phyloP scores from a whole-genome alignment of 2,797 vertebrate species.

The Paguma larvata region DNA sequence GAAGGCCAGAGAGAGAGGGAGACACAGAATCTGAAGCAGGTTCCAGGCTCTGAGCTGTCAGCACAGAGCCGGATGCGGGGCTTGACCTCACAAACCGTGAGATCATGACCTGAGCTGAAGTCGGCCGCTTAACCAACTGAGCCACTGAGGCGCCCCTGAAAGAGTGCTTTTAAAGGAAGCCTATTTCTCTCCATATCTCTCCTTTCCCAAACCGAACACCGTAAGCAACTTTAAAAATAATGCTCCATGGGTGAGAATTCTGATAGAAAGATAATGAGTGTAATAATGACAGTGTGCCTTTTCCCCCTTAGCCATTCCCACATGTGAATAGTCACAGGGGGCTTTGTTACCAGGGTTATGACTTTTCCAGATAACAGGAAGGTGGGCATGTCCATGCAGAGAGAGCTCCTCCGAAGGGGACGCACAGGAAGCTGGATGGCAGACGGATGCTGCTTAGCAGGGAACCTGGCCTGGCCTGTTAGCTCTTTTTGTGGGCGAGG shows the following conservation, averaged over 20 bases:
- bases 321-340: background rate
- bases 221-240: slow-evolving; percentile 65
- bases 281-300: background rate
- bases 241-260: background rate
- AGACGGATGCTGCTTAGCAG: background rate
- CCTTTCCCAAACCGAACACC: slow-evolving; percentile 26
- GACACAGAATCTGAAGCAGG: too few species aligned
- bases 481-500: background rate
- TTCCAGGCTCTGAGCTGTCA: too few species aligned
- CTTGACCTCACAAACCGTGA: too few species aligned
- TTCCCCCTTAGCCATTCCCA: background rate
- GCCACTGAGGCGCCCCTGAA: background rate
- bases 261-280: background rate
- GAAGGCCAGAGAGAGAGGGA: too few species aligned
- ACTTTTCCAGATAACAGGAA: slow-evolving; percentile 33
- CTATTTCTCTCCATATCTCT: background rate
- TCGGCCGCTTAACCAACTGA: too few species aligned
- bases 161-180: slow-evolving; percentile 29
- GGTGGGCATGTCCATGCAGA: background rate
- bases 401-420: background rate
- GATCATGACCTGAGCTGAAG: too few species aligned
- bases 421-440: background rate
- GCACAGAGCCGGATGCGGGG: too few species aligned
- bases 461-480: background rate
- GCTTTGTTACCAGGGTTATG: background rate